Conservation (phyloP, 2,113 vertebrate genomes). For the Vireo altiloquus region DNA sequence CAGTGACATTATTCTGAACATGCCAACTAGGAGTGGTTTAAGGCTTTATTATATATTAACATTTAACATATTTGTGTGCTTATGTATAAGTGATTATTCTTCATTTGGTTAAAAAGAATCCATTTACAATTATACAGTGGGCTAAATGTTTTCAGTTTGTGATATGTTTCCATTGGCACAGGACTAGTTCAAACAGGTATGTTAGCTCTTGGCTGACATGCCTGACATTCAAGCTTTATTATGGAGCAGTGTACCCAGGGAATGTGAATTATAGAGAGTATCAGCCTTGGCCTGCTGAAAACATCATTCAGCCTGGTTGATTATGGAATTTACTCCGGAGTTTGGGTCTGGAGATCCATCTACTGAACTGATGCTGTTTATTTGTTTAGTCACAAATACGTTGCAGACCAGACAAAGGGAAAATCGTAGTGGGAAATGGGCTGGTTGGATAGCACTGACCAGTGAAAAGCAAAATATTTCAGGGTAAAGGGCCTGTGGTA, state of each 20-base stretch:
- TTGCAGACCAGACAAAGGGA: constrained; percentile 54
- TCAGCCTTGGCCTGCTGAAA: constrained; percentile 71
- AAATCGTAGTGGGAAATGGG: neutral
- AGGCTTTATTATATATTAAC: constrained; percentile 46
- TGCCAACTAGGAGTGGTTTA: constrained; percentile 29
- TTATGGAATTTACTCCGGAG: constrained; percentile 67
- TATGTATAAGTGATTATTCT: constrained; percentile 57
- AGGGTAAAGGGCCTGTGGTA: neutral
- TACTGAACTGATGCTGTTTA: constrained; percentile 36
- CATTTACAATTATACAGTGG: constrained; percentile 63
- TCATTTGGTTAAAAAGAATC: constrained; percentile 66
- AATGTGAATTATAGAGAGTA: constrained; percentile 73
- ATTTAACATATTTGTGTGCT: constrained; percentile 38
- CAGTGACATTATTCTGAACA: constrained; percentile 39
- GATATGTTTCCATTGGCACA: constrained; percentile 70
- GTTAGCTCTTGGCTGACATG: constrained; percentile 70
- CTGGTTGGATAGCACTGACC: neutral
- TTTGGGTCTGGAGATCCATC: constrained; percentile 57
- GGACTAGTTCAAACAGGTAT: constrained; percentile 74
- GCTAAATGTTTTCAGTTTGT: constrained; percentile 65
- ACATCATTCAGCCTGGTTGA: constrained; percentile 76
- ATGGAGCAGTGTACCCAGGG: constrained; percentile 55
- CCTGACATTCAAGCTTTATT: constrained; percentile 75
- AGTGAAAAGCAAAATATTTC: neutral
- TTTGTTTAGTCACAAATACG: constrained; percentile 40